Base-by-base conservation (phyloP, 2,888 invertebrate genomes). In the Hydrotaea diabolus region DNA sequence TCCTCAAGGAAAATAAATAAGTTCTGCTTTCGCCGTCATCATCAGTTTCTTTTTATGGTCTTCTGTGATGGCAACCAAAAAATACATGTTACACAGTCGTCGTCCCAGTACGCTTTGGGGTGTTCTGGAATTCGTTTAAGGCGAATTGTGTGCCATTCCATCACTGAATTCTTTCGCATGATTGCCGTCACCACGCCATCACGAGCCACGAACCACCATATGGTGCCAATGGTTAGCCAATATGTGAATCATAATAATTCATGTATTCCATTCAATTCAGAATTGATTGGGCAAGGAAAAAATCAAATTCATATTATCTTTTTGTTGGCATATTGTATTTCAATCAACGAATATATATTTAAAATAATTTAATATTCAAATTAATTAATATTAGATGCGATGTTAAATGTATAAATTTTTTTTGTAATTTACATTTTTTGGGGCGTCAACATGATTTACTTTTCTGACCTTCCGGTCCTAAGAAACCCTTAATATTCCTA, bases 161-260 rank as follows among this genome's bases (percentile, higher is more conserved):
- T 79, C 79, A 79, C 55, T 79, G 78, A 79, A n/a, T 84, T 69
- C 49, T 66, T n/a, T 26, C 62, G 15, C 26, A 36, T 7, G 49
- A 59, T 23, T 59, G 23, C 26, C 26, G 49, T 59, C 23, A 26
- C 15, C 59, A 15, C 21, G n/a, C 21, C 23, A 59, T 7, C 57
- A 57, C 3, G 7, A 17, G n/a, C n/a, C n/a, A n/a, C n/a, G n/a
- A n/a, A n/a, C n/a, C n/a, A 31, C 80, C 81, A 72, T 84, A 81
- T 84, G 81, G 81, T 21, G 26, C 3, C 26, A 62, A 36, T 62
- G 36, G 49, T 49, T 49, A 49, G 62, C 62, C 76, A 66, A 81
- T 78, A 72, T 84, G 81, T 75, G 78, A 76, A 78, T 49, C 80
- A n/a, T 36, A 49, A 59, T 79, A 78, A 84, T 64, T 81, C 84